Evolutionary conservation across 2,888 invertebrate genomes (phyloP).

Genomic region (Euzophera pinguis): DNA sequence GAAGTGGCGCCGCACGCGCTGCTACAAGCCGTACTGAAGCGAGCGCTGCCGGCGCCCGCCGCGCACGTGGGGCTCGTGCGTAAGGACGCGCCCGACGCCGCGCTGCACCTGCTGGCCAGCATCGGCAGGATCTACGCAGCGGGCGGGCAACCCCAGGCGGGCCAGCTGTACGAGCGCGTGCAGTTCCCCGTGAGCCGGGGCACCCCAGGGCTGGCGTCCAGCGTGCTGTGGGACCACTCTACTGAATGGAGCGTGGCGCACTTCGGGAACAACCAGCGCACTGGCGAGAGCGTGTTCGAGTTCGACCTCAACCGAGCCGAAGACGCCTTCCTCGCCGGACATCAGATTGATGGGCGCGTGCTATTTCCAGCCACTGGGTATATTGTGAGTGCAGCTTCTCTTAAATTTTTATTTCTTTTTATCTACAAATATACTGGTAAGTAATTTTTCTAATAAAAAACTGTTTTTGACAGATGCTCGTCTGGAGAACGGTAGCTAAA

Average conservation of each 20-base stretch:
- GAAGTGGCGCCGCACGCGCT: conserved; percentile 22
- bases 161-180: conserved; percentile 87
- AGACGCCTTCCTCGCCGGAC: conserved; percentile 89
- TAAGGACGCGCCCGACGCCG: conserved; percentile 87
- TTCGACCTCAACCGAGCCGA: conserved; percentile 86
- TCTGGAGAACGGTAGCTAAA: conserved; percentile 93
- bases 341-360: conserved; percentile 95
- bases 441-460: too few relatives aligned
- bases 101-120: conserved; percentile 74
- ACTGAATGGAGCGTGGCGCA: conserved; percentile 92
- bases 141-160: conserved; percentile 86
- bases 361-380: conserved; percentile 98
- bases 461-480: conserved; percentile 77
- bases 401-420: neutral
- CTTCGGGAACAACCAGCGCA: conserved; percentile 81
- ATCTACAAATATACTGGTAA: too few relatives aligned
- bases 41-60: conserved; percentile 59
- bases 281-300: conserved; percentile 91
- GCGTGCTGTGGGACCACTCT: conserved; percentile 96
- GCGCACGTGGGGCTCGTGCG: conserved; percentile 33
- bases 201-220: conserved; percentile 93
- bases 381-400: conserved; percentile 72
- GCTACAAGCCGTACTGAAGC: conserved; percentile 79
- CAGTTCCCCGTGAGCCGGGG: conserved; percentile 93
- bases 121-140: conserved; percentile 85